A percentile compares a stretch with the other conserved stretches of the same genome.
phyloP scores from a whole-genome alignment of 53 echinoderm and acorn worm genomes.

The Echinometra lucunter region DNA sequence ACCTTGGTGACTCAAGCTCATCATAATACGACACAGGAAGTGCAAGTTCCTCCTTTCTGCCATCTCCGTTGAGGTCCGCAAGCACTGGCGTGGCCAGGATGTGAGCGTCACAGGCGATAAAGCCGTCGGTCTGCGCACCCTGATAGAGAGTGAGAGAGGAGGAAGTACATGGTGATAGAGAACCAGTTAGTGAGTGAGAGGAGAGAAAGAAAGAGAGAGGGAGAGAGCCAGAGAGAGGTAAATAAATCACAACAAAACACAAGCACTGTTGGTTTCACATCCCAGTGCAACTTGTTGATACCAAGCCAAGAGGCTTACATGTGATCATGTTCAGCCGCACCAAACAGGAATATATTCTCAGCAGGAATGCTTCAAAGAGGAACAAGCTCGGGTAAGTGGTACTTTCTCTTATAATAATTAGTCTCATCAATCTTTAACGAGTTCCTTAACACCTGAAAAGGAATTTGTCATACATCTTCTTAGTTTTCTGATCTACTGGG shows the following conservation, averaged over 20 bases:
- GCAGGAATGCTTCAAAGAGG: slow-evolving; percentile 4
- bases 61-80: slow-evolving; percentile 87
- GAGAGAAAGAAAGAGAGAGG: not conserved
- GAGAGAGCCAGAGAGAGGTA: not conserved
- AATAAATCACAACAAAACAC: slow-evolving; percentile 58
- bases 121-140: slow-evolving; percentile 38
- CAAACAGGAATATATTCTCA: slow-evolving; percentile 68
- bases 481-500: not conserved
- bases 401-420: not conserved
- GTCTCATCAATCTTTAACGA: not conserved
- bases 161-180: slow-evolving; percentile 19
- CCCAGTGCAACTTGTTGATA: slow-evolving; percentile 59
- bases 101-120: slow-evolving; percentile 77
- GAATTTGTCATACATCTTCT: not conserved
- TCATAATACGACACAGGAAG: slow-evolving; percentile 83
- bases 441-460: not conserved
- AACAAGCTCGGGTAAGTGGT: slow-evolving; percentile 52
- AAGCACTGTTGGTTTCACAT: slow-evolving; percentile 49
- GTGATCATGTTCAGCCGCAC: slow-evolving; percentile 55
- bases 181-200: not conserved
- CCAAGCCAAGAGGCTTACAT: slow-evolving; percentile 44
- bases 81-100: slow-evolving; percentile 86
- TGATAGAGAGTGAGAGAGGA: slow-evolving; percentile 58
- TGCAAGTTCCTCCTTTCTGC: slow-evolving; percentile 80
- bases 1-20: slow-evolving; percentile 67